Percentiles rank a stretch among this genome's conserved stretches.
phyloP scores from a whole-genome alignment of 2,888 invertebrate genomes.

The Octodonta nipae region DNA sequence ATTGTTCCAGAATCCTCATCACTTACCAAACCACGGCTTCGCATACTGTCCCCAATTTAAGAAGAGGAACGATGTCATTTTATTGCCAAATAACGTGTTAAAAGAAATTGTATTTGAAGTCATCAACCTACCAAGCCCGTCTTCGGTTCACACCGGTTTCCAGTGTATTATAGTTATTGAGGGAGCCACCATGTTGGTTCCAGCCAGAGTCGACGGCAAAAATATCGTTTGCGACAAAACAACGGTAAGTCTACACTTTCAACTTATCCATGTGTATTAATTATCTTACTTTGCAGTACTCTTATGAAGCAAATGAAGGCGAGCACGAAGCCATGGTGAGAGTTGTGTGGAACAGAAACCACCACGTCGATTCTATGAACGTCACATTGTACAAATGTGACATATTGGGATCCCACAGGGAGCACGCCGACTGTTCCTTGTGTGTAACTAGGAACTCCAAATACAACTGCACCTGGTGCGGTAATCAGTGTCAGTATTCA shows the following conservation, averaged over 20 bases:
- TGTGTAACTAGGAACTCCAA: conserved; percentile 84
- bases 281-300: conserved; percentile 47
- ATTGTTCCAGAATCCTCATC: conserved; percentile 43
- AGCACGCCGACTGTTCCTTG: conserved; percentile 89
- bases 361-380: conserved; percentile 80
- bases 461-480: conserved; percentile 94
- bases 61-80: conserved; percentile 53
- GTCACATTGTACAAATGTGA: conserved; percentile 92
- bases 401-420: conserved; percentile 82
- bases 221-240: conserved; percentile 79
- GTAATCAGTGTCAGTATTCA: conserved; percentile 71
- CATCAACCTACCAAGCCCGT: conserved; percentile 79
- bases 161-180: conserved; percentile 85
- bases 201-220: conserved; percentile 70
- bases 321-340: conserved; percentile 80
- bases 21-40: conserved; percentile 45
- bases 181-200: conserved; percentile 75
- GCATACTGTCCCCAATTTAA: conserved; percentile 71
- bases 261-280: not conserved
- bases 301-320: conserved; percentile 74
- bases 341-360: conserved; percentile 87
- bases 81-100: conserved; percentile 77
- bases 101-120: conserved; percentile 81
- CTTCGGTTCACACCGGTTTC: conserved; percentile 79
- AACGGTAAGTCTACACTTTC: conserved; percentile 41